A percentile compares a stretch with the other conserved stretches of the same genome.
Evolutionary conservation across 1,140 invertebrate species (phyloP).

Genomic region (Leptinotarsa texana): DNA sequence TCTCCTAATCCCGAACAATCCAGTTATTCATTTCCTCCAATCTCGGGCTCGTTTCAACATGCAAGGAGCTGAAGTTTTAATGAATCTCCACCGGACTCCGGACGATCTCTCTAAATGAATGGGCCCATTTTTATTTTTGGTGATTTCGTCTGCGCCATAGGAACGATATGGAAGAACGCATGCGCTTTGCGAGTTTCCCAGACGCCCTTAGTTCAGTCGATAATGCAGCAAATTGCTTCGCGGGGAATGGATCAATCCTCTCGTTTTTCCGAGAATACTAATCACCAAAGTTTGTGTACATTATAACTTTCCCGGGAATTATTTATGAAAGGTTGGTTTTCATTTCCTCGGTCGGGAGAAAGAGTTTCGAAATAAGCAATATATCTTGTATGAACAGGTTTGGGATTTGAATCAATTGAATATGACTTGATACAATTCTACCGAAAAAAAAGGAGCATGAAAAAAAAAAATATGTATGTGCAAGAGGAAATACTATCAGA

Average conservation of each 20-base stretch:
- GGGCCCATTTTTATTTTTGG: background rate
- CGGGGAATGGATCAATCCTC: background rate
- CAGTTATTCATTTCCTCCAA: background rate
- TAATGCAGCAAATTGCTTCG: background rate
- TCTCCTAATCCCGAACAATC: background rate
- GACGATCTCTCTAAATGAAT: background rate
- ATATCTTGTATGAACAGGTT: too few species aligned
- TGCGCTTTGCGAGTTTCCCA: background rate
- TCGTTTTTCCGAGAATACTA: conserved; percentile 1
- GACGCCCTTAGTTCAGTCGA: background rate
- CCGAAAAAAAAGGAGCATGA: too few species aligned
- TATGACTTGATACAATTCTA: too few species aligned
- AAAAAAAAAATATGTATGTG: too few species aligned
- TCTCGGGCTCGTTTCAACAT: background rate
- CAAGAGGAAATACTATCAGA: too few species aligned
- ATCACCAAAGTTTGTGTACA: background rate
- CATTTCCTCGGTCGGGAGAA: too few species aligned
- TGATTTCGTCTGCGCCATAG: background rate
- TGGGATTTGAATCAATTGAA: too few species aligned
- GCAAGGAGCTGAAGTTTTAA: background rate
- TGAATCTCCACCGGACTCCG: background rate
- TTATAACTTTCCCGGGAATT: background rate
- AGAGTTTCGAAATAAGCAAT: too few species aligned
- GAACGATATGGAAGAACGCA: background rate
- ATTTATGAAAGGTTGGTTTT: too few species aligned